phyloP scores from a whole-genome alignment of 1,140 invertebrate genomes.

The Leptestheria dahalacensis region DNA sequence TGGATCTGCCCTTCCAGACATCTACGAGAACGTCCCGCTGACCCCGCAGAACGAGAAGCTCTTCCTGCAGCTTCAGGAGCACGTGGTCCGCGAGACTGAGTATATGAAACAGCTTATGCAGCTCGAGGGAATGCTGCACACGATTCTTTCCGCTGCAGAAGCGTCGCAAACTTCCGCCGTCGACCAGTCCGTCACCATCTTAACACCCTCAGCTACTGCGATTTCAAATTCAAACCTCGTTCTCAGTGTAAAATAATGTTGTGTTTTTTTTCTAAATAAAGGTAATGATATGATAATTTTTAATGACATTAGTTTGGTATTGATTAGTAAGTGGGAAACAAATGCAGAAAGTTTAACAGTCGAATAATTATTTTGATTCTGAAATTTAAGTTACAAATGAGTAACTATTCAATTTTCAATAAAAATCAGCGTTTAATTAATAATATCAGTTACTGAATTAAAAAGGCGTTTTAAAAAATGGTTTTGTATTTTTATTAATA shows the following conservation, averaged over 20 bases:
- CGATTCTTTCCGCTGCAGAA: constrained; percentile 23
- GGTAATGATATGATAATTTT: too few relatives aligned
- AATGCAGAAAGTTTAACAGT: not conserved
- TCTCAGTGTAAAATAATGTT: not conserved
- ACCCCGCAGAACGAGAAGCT: constrained; percentile 37
- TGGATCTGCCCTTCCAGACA: too few relatives aligned
- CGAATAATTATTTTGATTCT: not conserved
- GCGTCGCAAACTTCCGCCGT: not conserved
- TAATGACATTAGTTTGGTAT: too few relatives aligned
- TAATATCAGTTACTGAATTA: too few relatives aligned
- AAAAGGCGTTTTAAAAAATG: too few relatives aligned
- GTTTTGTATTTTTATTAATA: not conserved
- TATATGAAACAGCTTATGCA: constrained; percentile 30
- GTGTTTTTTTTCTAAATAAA: too few relatives aligned
- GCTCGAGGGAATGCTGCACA: constrained; percentile 28
- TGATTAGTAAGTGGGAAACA: too few relatives aligned
- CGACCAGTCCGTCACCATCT: not conserved
- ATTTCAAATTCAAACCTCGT: not conserved
- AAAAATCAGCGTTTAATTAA: too few relatives aligned
- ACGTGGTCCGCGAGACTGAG: constrained; percentile 47
- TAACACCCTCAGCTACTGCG: constrained; percentile 1
- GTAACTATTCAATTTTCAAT: not conserved
- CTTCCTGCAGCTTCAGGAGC: constrained; percentile 40
- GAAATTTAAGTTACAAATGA: not conserved
- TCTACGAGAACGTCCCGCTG: constrained; percentile 39